These are phyloP conservation scores for Forbesichthys papilliferus DNA, from an alignment of 2,113 vertebrate species.

Conservation along the genomic window DNA sequence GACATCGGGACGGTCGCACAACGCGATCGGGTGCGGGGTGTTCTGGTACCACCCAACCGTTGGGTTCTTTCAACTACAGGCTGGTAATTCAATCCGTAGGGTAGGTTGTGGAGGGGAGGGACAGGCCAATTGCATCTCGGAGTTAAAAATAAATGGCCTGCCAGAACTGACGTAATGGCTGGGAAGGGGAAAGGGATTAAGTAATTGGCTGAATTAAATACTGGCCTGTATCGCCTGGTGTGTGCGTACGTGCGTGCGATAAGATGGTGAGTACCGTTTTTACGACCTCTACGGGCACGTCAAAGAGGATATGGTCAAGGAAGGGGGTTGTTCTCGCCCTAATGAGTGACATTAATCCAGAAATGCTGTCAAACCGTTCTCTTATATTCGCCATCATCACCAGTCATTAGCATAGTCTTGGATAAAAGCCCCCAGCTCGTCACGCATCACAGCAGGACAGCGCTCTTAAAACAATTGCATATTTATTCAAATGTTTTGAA, in stretches of 20 bases:
- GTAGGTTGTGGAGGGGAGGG: slow-evolving; percentile 24
- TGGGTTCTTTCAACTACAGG: slow-evolving; percentile 60
- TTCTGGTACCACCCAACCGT: slow-evolving; percentile 36
- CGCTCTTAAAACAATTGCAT: slow-evolving; percentile 3
- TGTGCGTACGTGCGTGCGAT: background rate
- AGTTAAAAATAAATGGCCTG: slow-evolving; percentile 76
- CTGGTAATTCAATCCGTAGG: slow-evolving; percentile 75
- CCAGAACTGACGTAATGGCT: slow-evolving; percentile 78
- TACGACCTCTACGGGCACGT: slow-evolving; percentile 62
- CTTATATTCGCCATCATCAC: slow-evolving; percentile 35
- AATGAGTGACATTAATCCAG: slow-evolving; percentile 56
- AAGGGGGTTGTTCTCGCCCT: slow-evolving; percentile 33
- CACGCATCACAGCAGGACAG: slow-evolving; percentile 7
- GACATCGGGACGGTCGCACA: slow-evolving; percentile 45
- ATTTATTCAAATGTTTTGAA: too few relatives aligned
- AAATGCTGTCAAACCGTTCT: slow-evolving; percentile 43
- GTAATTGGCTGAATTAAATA: slow-evolving; percentile 79
- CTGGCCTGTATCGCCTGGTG: slow-evolving; percentile 49
- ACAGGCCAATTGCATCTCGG: slow-evolving; percentile 64
- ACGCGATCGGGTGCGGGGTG: slow-evolving; percentile 44
- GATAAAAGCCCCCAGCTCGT: background rate
- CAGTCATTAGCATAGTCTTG: slow-evolving; percentile 4
- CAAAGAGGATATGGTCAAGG: slow-evolving; percentile 52
- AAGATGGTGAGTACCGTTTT: slow-evolving; percentile 40
- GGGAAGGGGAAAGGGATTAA: slow-evolving; percentile 63